Evolutionary conservation across 2,888 invertebrate species (phyloP).

Genomic region (Prionchulus punctatus): DNA sequence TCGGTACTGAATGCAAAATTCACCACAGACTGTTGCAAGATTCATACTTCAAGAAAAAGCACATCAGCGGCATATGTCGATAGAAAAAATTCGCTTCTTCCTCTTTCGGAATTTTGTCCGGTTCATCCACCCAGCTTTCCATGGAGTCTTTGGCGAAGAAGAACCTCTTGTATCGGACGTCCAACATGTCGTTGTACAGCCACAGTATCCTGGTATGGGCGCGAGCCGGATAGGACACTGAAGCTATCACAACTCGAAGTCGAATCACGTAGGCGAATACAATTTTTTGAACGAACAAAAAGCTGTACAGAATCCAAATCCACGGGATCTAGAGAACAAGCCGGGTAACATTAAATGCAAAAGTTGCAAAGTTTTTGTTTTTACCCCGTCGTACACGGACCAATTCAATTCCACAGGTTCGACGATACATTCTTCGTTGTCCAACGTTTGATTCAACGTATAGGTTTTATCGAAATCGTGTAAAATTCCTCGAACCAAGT

Average conservation of each 20-base stretch:
- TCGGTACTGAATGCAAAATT: no score
- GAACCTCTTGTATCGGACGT: background rate
- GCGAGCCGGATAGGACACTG: background rate
- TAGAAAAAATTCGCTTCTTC: background rate
- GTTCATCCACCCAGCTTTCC: background rate
- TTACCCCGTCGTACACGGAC: background rate
- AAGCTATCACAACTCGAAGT: background rate
- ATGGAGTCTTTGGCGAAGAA: background rate
- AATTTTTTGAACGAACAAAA: background rate
- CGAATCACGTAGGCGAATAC: background rate
- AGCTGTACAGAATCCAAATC: background rate
- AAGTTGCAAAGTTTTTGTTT: background rate
- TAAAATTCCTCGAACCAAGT: background rate
- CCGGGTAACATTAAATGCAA: background rate
- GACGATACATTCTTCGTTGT: background rate
- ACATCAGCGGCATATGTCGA: background rate
- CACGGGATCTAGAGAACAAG: background rate
- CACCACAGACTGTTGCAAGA: no score
- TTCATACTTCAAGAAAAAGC: background rate
- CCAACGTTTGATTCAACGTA: background rate
- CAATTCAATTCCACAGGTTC: background rate
- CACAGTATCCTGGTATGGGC: background rate
- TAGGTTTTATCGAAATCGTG: background rate
- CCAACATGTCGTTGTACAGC: constrained; percentile 1
- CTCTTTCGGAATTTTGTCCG: background rate